Evolutionary conservation across 2,113 vertebrate species (phyloP), one percentile per base, ranked within the genome.

Genomic region (Mugil cephalus): DNA sequence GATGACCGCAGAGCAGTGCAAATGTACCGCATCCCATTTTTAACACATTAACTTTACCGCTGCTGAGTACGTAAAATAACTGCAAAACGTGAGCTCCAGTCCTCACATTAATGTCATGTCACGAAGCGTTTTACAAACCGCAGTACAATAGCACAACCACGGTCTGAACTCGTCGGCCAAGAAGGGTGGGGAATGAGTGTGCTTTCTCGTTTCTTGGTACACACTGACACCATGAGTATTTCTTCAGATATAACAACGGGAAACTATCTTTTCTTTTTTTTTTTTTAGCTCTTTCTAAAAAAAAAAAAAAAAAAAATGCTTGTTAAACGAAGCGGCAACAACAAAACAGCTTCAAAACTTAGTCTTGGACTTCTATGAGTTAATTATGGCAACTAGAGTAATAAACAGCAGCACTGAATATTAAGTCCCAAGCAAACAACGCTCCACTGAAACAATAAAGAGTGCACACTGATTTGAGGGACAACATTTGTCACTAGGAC

Each of bases 141-240:
- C 8, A 1, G 10, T 8, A 39, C 35, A 54, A 46, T 0, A 47
- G 4, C 8, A 39, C 13, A 65, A 2, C 18, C 12, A 10, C 18
- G 1, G 8, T 40, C 8, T 42, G 5, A 9, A 55, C 48, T 21
- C 6, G 46, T 5, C n/a, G 40, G 54, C 13, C 59, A 2, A 46
- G 12, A 74, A 65, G 61, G 77, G 69, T 56, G 73, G 66, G 35
- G 74, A 36, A 21, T 13, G 14, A 12, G 1, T 1, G 3, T 2
- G 2, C 0, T 3, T 46, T 39, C 18, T 39, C 40, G 39, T 82
- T 60, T 17, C 2, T 8, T 81, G 17, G 87, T 87, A 10, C 47
- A 89, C 36, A 85, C 82, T 85, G 87, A 89, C 87, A 87, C 82
- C 87, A 60, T 75, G 79, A 89, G 87, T 53, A 60, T 53, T 61